Conservation (phyloP, 2,888 invertebrate species). For the Autographa gamma region DNA sequence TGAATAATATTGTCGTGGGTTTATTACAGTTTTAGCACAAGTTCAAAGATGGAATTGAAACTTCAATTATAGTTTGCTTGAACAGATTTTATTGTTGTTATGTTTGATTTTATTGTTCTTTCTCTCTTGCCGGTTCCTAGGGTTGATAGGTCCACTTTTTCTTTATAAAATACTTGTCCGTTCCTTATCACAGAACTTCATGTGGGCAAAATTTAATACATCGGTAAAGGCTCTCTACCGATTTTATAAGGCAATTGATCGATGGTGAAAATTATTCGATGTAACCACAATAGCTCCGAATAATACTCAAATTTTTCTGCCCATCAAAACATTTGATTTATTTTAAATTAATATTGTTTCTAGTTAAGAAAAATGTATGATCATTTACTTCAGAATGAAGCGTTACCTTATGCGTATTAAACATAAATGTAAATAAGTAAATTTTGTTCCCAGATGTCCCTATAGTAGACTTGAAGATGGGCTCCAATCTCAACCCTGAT, state of each 20-base stretch:
- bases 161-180: too few species aligned
- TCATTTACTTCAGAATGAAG: too few species aligned
- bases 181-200: too few species aligned
- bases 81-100: slow-evolving; percentile 23
- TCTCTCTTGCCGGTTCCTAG: neutral
- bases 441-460: slow-evolving; percentile 91
- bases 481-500: slow-evolving; percentile 94
- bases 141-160: neutral
- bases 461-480: slow-evolving; percentile 94
- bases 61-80: slow-evolving; percentile 31
- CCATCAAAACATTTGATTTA: too few species aligned
- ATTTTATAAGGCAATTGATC: too few species aligned
- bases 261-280: too few species aligned
- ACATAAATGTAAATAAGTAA: neutral
- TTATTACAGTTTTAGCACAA: slow-evolving; percentile 25
- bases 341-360: too few species aligned
- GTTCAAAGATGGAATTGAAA: slow-evolving; percentile 36
- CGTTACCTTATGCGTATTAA: neutral
- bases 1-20: slow-evolving; percentile 20
- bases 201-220: too few species aligned
- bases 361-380: too few species aligned
- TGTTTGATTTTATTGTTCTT: slow-evolving; percentile 13
- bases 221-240: too few species aligned
- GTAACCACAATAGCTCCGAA: too few species aligned
- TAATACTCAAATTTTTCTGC: too few species aligned